phyloP scores from a whole-genome alignment of 1,140 invertebrate genomes.

The Leptinotarsa defecta region DNA sequence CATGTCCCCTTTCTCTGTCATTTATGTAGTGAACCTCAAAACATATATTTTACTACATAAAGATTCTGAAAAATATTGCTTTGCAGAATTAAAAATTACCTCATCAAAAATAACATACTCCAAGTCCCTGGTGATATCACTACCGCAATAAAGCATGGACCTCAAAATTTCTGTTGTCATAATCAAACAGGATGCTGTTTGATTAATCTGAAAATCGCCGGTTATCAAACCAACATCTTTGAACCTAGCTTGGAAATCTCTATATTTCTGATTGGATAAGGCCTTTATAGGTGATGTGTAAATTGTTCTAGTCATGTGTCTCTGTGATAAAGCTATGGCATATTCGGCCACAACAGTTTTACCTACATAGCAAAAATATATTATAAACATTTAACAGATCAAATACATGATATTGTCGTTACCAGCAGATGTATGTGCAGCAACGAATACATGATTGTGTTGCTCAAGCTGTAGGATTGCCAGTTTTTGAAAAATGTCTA shows the following conservation, averaged over 20 bases:
- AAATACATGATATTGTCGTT: not conserved
- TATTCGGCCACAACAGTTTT: conserved; percentile 95
- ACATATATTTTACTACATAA: not conserved
- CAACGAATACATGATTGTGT: conserved; percentile 95
- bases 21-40: conserved; percentile 93
- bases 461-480: conserved; percentile 94
- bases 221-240: conserved; percentile 94
- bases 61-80: not conserved
- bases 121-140: conserved; percentile 91
- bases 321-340: conserved; percentile 90
- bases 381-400: not conserved
- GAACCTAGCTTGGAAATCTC: conserved; percentile 93
- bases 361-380: not conserved
- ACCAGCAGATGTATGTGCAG: conserved; percentile 98
- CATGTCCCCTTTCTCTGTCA: conserved; percentile 95
- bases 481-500: conserved; percentile 96
- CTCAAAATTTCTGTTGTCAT: conserved; percentile 99
- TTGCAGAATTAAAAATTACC: conserved; percentile 37
- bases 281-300: conserved; percentile 99
- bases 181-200: conserved; percentile 91
- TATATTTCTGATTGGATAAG: conserved; percentile 98
- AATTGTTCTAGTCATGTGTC: conserved; percentile 92
- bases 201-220: conserved; percentile 95
- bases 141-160: conserved; percentile 96
- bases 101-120: conserved; percentile 99